Evolutionary conservation across 2,888 invertebrate species (phyloP), one percentile per base, ranked within the genome.

Genomic region (Xestoiulus laeticollis): DNA sequence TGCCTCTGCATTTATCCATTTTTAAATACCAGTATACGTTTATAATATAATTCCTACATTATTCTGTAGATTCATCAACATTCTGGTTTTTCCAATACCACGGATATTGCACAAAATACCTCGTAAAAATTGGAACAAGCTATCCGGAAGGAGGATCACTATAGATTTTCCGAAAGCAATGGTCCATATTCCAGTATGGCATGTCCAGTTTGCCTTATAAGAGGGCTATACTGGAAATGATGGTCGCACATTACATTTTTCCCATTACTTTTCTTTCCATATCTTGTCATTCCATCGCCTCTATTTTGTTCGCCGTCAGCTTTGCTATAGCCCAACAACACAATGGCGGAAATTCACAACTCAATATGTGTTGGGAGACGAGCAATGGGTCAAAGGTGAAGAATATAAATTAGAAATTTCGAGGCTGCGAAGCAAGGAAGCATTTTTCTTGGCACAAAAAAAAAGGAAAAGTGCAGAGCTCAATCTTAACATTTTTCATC

Each of bases 351-450:
- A 68, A 68, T 68, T 68, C 59, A 68, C 59, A 68, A 68, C 59
- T 68, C 59, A 68, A 68, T 68, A 68, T 68, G 59, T 68, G 59
- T 22, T 68, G 59, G 59, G 22, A 68, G 59, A 22, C 59, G 22
- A 68, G 59, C 59, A 22, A 1, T 5, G 10, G 59, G 59, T 68
- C 59, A 68, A 68, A 68, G 59, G 59, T 68, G 59, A 22, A 68
- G 59, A 68, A 68, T 68, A 68, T 68, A 68, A 68, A 68, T 68
- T 68, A 68, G 59, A 68, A 68, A 68, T 68, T 68, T 68, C 59
- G 59, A n/a, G n/a, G 59, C 59, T 68, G 59, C 59, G 59, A 68
- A 68, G 59, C 59, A 68, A 68, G 59, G 22, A 68, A 68, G 59
- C 59, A 68, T 68, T 68, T 22, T 26, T 68, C 59, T 8, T 22